Percentiles rank a stretch among this genome's conserved stretches.
These are phyloP conservation scores for Agonopterix alstromeriana DNA, from an alignment of 2,888 invertebrate species.

Conservation along the genomic window DNA sequence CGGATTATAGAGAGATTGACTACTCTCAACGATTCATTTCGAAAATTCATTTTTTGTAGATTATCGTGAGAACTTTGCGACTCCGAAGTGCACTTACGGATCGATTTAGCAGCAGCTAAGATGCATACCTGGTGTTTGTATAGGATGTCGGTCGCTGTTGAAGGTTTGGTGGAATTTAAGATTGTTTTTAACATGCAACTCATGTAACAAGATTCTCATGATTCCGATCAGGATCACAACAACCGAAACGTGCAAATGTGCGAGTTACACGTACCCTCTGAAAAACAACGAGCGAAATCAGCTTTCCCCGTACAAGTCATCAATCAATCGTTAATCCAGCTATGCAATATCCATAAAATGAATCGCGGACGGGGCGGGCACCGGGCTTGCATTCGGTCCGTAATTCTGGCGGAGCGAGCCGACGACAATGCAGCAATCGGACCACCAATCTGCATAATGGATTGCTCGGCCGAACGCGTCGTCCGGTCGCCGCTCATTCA, in stretches of 20 bases:
- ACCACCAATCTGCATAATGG: conserved; percentile 73
- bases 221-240: too few species aligned
- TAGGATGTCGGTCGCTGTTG: too few species aligned
- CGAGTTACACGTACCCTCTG: not conserved
- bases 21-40: not conserved
- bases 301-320: conserved; percentile 44
- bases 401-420: conserved; percentile 50
- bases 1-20: conserved; percentile 15
- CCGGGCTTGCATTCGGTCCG: not conserved
- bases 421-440: conserved; percentile 74
- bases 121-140: too few species aligned
- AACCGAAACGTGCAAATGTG: too few species aligned
- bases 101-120: too few species aligned
- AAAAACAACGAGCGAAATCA: conserved; percentile 26
- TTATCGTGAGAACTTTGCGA: too few species aligned
- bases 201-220: too few species aligned
- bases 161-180: too few species aligned
- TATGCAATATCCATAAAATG: conserved; percentile 59
- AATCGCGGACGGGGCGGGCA: conserved; percentile 24
- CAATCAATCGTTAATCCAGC: conserved; percentile 66
- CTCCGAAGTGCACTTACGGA: too few species aligned
- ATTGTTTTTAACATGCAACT: too few species aligned
- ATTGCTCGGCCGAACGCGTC: conserved; percentile 67
- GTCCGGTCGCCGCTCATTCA: conserved; percentile 69
- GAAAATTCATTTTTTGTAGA: too few species aligned